Evolutionary conservation across 2,888 invertebrate species (phyloP).

Genomic region (Theristus sp.): DNA sequence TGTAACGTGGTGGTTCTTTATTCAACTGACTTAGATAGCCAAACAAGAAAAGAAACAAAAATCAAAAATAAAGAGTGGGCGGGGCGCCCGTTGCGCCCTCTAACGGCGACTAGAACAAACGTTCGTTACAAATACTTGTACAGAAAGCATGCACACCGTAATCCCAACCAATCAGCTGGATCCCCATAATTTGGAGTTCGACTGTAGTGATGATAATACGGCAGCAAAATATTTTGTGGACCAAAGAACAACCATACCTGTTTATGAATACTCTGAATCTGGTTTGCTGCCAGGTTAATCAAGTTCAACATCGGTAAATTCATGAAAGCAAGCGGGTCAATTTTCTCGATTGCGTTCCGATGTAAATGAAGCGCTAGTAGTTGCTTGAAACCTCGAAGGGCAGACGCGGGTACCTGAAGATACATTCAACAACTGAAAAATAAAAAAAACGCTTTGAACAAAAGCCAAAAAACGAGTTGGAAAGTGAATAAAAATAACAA

Average conservation of each 20-base stretch:
- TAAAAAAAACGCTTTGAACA: neutral
- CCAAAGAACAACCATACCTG: neutral
- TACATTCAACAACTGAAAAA: neutral
- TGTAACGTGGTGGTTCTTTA: too few species aligned
- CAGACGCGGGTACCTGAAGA: conserved; percentile 9
- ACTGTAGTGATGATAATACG: too few species aligned
- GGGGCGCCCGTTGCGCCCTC: too few species aligned
- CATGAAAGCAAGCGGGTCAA: conserved; percentile 24
- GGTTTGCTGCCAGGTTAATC: conserved; percentile 23
- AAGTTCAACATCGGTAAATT: conserved; percentile 25
- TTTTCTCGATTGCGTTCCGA: conserved; percentile 17
- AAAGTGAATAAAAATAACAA: neutral
- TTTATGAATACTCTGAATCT: conserved; percentile 15
- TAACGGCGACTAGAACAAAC: too few species aligned
- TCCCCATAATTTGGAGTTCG: too few species aligned
- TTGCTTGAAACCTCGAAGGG: conserved; percentile 26
- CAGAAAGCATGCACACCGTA: too few species aligned
- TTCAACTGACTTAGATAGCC: too few species aligned
- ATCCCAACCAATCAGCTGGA: too few species aligned
- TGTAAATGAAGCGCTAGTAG: conserved; percentile 25
- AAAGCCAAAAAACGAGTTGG: conserved; percentile 10
- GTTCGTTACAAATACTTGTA: too few species aligned
- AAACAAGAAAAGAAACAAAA: too few species aligned
- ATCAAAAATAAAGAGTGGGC: too few species aligned
- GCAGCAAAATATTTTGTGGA: too few species aligned